Evolutionary conservation across 1,140 invertebrate species (phyloP), one percentile per base, ranked within the genome.

Genomic region (Drosophila repleta): DNA sequence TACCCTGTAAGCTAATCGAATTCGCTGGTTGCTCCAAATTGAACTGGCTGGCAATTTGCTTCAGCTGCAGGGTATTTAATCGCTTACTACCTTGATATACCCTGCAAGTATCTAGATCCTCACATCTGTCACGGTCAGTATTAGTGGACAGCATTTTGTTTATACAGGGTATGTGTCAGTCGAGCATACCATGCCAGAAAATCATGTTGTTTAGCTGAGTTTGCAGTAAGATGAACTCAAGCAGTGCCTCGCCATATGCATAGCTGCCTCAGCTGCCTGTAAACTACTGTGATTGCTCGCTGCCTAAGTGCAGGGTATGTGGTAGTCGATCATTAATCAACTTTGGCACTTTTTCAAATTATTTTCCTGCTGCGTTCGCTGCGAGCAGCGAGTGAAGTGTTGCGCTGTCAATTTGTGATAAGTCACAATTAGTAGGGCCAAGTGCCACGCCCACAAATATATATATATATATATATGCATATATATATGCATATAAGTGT

Each of bases 391-490:
- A 58, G 45, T 71, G 52, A 57, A 67, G 49, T 56, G 8, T 53
- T 21, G 26, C 63, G 29, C 37, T 57, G 52, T 66, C 46, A 60
- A 60, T 61, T 60, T 29, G 15, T 56, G 49, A 68, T 73, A 73
- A 61, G 51, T 73, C 56, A 68, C 64, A 73, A 73, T 73, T 68
- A 66, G 53, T 17, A 17, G 15, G 13, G 21, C 18, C 18, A 13
- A 67, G 24, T 51, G 45, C 41, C 58, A 63, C 49, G 53, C 60
- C 68, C 45, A 37, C 24, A 6, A 6, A 52, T 13, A 15, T 11
- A 7, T 35, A 20, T 15, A 7, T 18, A 56, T 20, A 56, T 20
- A 13, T 8, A 15, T 11, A 10, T 4, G 15, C 15, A 21, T 15
- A 15, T 20, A 21, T 15, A 39, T 11, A 18, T 10, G 24, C 11